Evolutionary conservation across 2,888 invertebrate species (phyloP).

Genomic region (Sarcophaga variegata): DNA sequence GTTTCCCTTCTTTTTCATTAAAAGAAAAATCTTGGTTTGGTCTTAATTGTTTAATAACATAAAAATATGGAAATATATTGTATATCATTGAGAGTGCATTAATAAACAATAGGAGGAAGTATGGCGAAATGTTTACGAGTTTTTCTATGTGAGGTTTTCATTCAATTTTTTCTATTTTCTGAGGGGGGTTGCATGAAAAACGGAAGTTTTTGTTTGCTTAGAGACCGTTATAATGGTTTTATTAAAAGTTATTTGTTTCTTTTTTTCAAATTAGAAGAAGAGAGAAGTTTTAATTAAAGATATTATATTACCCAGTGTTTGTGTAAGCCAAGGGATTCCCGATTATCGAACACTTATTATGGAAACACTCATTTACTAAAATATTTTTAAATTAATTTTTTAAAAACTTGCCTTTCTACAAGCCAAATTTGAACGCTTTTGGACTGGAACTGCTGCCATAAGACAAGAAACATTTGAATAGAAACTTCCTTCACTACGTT

Average conservation of each 20-base stretch:
- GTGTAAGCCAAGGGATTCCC: no score
- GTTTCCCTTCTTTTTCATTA: neutral
- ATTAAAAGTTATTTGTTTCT: neutral
- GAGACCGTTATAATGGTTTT: slow-evolving; percentile 21
- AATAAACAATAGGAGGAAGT: slow-evolving; percentile 6
- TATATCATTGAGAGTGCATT: neutral
- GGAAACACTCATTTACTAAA: no score
- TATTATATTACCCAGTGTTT: no score
- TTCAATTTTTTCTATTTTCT: neutral
- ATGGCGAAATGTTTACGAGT: slow-evolving; percentile 4
- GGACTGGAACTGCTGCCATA: no score
- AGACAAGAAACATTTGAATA: no score
- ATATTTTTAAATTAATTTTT: no score
- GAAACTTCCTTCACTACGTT: no score
- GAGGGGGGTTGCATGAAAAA: slow-evolving; percentile 29
- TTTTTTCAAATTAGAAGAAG: neutral
- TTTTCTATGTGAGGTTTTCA: slow-evolving; percentile 13
- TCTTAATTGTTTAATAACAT: slow-evolving; percentile 31
- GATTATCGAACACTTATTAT: no score
- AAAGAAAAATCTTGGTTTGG: slow-evolving; percentile 20
- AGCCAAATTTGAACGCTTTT: fast-evolving
- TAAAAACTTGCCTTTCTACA: no score
- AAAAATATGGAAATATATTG: slow-evolving; percentile 25
- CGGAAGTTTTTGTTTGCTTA: slow-evolving; percentile 50
- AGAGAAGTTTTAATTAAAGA: neutral